These are phyloP conservation scores for Whitmania pigra DNA, from an alignment of 1,140 invertebrate species.

Conservation along the genomic window DNA sequence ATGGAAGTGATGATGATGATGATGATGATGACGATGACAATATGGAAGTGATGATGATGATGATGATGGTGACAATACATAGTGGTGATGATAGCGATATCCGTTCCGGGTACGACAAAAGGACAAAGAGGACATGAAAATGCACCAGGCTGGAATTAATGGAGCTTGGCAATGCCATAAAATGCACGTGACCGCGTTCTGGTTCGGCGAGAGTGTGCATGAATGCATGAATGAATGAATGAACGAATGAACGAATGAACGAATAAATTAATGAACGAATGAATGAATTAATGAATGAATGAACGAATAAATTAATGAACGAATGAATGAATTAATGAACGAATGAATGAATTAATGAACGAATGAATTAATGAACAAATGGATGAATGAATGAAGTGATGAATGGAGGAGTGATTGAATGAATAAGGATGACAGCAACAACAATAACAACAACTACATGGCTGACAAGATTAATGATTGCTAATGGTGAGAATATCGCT, in stretches of 20 bases:
- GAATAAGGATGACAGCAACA: background rate
- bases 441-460: too few species aligned
- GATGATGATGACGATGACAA: conserved; percentile 7
- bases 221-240: background rate
- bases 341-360: conserved; percentile 4
- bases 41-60: background rate
- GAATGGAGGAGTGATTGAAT: background rate
- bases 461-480: too few species aligned
- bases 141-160: background rate
- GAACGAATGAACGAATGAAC: background rate
- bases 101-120: background rate
- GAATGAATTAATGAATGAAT: conserved; percentile 12
- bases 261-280: conserved; percentile 10
- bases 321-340: conserved; percentile 3
- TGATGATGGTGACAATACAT: background rate
- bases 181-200: background rate
- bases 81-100: background rate
- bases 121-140: background rate
- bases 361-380: background rate
- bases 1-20: background rate
- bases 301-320: conserved; percentile 13
- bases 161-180: background rate
- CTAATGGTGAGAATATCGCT: too few species aligned
- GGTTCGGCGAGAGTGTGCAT: background rate
- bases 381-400: background rate